Base-by-base conservation (phyloP, 2,113 vertebrate genomes). In the Labeo catla region DNA sequence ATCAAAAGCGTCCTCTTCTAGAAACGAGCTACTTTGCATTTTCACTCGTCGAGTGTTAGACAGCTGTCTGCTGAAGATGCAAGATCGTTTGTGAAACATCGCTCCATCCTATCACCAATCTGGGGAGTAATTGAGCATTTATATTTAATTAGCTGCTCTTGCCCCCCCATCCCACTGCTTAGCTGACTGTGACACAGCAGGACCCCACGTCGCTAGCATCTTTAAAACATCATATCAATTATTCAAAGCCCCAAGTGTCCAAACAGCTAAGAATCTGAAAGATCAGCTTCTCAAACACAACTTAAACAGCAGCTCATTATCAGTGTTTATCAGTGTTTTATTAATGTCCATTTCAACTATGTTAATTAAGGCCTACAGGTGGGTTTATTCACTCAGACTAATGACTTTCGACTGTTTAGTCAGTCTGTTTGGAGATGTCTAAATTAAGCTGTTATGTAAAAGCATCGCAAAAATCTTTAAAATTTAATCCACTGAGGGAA, bases 131-230 rank as follows among this genome's bases (percentile, higher is more conserved):
- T 89, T 88, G 88, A 84, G 73, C 84, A 89, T 90, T 85, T 87
- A 90, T 89, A 90, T 90, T 90, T 90, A 88, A 90, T 90, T 86
- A 89, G 74, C 47, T 52, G 73, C 68, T 85, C 66, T 82, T 73
- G 74, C 74, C 85, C 47, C 28, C 61, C 76, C 80, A 28, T 84
- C 83, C 84, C 81, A 85, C 85, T 66, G 87, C 72, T 74, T 23
- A 54, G 50, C 66, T 74, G 87, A 86, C 79, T 66, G 74, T 66
- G 50, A 70, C 80, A 86, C 87, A 90, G 80, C 84, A 87, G 83
- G 83, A 43, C 68, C n/a, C 34, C 76, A 81, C 81, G 59, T 85
- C 11, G 43, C 72, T 76, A 76, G 78, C 83, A 87, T 86, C 82
- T 88, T 88, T 88, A 88, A 87, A 89, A 87, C 86, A 87, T 81